Percentiles rank a stretch among this genome's conserved stretches.
phyloP scores from a whole-genome alignment of 2,113 vertebrate species.

The Ctenodactylus gundi region DNA sequence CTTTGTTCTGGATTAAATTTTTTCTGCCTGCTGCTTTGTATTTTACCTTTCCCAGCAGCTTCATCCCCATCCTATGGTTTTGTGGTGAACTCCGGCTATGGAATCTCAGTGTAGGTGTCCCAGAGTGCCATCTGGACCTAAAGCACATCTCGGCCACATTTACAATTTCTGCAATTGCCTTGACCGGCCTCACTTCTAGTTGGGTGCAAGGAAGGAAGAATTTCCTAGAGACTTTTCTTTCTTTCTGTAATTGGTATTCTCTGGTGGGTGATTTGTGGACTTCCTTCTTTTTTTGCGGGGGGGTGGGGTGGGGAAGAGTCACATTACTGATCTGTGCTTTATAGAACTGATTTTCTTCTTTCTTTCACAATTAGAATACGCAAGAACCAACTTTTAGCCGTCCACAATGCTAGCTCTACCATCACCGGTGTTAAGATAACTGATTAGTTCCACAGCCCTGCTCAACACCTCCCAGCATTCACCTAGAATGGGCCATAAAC shows the following conservation, averaged over 20 bases:
- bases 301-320: neutral
- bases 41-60: conserved; percentile 56
- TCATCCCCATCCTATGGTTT: conserved; percentile 63
- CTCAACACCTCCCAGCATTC: conserved; percentile 62
- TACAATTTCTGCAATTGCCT: conserved; percentile 36
- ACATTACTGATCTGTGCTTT: conserved; percentile 57
- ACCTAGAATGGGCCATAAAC: conserved; percentile 75
- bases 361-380: conserved; percentile 56
- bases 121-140: conserved; percentile 5
- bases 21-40: conserved; percentile 65
- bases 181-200: conserved; percentile 38
- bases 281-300: neutral
- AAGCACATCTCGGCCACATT: neutral
- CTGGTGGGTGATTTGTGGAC: neutral
- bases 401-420: conserved; percentile 16
- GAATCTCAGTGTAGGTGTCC: conserved; percentile 43
- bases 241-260: conserved; percentile 46
- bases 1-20: conserved; percentile 75
- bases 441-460: conserved; percentile 74
- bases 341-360: conserved; percentile 66
- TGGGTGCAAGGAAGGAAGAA: conserved; percentile 46
- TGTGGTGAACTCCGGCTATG: conserved; percentile 55
- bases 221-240: conserved; percentile 17
- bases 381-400: conserved; percentile 25
- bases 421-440: conserved; percentile 65